These are phyloP conservation scores for Orussus abietinus DNA, from an alignment of 1,140 invertebrate species.

Conservation along the genomic window DNA sequence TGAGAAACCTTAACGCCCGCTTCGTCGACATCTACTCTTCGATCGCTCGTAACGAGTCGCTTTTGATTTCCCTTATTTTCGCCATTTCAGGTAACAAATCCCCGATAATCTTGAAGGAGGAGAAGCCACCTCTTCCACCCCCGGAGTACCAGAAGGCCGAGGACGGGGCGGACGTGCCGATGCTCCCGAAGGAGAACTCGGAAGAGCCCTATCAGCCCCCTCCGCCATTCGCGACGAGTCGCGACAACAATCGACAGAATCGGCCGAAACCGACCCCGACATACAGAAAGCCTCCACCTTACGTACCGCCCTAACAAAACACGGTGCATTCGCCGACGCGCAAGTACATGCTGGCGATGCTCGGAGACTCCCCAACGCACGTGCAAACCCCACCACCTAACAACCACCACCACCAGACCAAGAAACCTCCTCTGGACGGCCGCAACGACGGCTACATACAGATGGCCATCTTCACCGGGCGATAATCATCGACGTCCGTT, in stretches of 20 bases:
- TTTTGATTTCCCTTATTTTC: not conserved
- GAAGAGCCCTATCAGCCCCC: constrained; percentile 62
- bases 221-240: constrained; percentile 72
- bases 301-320: constrained; percentile 81
- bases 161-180: constrained; percentile 49
- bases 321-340: constrained; percentile 40
- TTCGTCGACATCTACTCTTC: too few species aligned
- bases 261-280: constrained; percentile 77
- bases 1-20: too few species aligned
- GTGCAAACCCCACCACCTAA: constrained; percentile 47
- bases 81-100: constrained; percentile 66
- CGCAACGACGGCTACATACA: constrained; percentile 16
- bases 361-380: constrained; percentile 41
- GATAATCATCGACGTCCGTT: constrained; percentile 10
- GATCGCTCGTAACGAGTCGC: too few species aligned
- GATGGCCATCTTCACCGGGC: too few species aligned
- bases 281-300: constrained; percentile 86
- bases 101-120: constrained; percentile 88
- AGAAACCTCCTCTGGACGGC: constrained; percentile 18
- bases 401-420: constrained; percentile 36
- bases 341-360: constrained; percentile 47
- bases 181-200: constrained; percentile 49
- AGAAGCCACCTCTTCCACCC: constrained; percentile 82
- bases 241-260: constrained; percentile 62
- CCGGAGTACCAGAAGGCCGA: constrained; percentile 67